phyloP scores from a whole-genome alignment of 2,113 vertebrate species.

The Scalopus aquaticus region DNA sequence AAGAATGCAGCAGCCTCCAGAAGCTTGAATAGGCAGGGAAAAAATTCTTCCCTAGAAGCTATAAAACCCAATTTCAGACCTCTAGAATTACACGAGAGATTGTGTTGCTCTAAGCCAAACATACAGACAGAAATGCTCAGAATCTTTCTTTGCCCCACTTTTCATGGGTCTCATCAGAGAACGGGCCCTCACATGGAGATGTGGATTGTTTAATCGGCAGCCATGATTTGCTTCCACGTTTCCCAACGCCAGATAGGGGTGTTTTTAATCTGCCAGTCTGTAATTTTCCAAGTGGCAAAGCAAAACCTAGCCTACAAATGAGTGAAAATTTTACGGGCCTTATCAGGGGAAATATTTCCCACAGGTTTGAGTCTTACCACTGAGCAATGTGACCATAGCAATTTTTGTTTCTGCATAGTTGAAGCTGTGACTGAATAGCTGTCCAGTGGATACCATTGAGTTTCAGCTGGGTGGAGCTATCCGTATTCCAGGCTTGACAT shows the following conservation, averaged over 20 bases:
- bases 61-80: background rate
- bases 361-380: background rate
- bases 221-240: background rate
- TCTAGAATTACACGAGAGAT: background rate
- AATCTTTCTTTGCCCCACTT: background rate
- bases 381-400: background rate
- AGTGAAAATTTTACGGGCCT: background rate
- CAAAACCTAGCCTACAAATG: background rate
- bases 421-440: no score
- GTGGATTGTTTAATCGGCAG: background rate
- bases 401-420: fast-evolving
- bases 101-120: background rate
- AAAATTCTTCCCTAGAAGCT: background rate
- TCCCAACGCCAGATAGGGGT: background rate
- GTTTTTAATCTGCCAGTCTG: background rate
- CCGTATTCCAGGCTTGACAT: background rate
- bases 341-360: background rate
- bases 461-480: background rate
- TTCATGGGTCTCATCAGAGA: background rate
- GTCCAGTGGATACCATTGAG: background rate
- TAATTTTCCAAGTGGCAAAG: background rate
- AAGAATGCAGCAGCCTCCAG: background rate
- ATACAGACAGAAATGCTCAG: no score
- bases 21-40: background rate
- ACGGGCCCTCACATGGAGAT: background rate